Conservation (phyloP, 2,888 invertebrate genomes). For the Dendrolimus pini region DNA sequence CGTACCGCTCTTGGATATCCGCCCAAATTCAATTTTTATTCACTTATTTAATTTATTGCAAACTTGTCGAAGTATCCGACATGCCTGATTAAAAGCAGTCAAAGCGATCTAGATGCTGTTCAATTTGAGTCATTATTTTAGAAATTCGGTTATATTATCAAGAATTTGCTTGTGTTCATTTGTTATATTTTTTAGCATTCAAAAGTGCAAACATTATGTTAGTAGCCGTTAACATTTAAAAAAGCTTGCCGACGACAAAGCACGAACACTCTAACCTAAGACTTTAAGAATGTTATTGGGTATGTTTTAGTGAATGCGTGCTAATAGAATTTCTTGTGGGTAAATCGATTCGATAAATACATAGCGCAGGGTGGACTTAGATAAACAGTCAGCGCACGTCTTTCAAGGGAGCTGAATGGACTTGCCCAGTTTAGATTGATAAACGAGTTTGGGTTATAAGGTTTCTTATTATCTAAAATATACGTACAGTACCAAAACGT, state of each 20-base stretch:
- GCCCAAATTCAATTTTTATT: conserved; percentile 36
- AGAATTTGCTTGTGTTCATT: too few species aligned
- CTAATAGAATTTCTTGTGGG: background rate
- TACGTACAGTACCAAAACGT: too few species aligned
- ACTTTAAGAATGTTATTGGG: too few species aligned
- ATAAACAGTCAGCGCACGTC: conserved; percentile 6
- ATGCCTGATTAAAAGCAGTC: conserved; percentile 1
- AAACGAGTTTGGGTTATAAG: background rate
- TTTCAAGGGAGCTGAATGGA: conserved; percentile 1
- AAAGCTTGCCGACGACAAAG: too few species aligned
- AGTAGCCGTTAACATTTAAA: too few species aligned
- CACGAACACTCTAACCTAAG: too few species aligned
- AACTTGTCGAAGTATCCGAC: conserved; percentile 11
- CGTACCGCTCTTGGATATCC: conserved; percentile 40
- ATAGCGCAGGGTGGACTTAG: background rate
- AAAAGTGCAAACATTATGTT: too few species aligned
- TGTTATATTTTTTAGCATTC: too few species aligned
- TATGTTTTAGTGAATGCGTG: background rate
- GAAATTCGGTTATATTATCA: too few species aligned
- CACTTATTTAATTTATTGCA: conserved; percentile 30
- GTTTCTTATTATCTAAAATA: background rate
- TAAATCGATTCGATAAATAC: background rate
- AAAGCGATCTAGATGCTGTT: background rate
- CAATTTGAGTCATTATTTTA: background rate
- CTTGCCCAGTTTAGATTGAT: background rate